Conservation (phyloP, 2,113 vertebrate genomes). For the Herpailurus yagouaroundi region DNA sequence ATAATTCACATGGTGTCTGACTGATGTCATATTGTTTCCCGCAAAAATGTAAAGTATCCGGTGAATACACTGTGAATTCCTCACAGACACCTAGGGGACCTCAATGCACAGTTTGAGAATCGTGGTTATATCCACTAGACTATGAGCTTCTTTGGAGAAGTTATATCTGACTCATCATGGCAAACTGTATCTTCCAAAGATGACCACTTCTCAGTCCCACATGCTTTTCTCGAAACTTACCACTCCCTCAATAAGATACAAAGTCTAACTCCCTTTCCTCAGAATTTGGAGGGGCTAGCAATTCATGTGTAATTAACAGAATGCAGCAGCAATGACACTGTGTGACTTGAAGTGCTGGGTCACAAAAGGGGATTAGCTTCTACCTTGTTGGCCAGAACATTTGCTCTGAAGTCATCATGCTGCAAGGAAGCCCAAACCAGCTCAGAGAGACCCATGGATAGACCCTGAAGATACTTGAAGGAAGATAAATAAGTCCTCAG, state of each 20-base stretch:
- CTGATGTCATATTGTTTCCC: neutral
- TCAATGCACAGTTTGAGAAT: neutral
- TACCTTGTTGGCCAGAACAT: neutral
- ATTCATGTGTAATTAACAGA: neutral
- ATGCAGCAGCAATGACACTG: neutral
- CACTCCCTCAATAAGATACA: neutral
- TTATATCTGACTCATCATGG: neutral
- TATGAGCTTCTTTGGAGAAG: neutral
- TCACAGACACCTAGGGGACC: neutral
- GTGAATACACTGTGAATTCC: neutral
- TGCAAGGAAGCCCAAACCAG: neutral
- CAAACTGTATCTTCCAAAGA: neutral
- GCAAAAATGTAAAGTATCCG: neutral
- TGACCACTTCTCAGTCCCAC: neutral
- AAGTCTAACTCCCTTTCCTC: neutral
- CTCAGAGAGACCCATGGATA: neutral
- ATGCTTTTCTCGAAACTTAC: neutral
- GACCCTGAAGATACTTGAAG: neutral
- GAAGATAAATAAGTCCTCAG: neutral
- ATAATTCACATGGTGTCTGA: neutral
- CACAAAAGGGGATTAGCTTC: neutral
- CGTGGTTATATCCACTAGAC: neutral
- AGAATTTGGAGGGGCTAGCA: neutral
- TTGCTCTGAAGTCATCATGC: neutral
- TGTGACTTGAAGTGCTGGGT: neutral